Base-by-base conservation (phyloP, 2,113 vertebrate species). In the Colinus virginianus region DNA sequence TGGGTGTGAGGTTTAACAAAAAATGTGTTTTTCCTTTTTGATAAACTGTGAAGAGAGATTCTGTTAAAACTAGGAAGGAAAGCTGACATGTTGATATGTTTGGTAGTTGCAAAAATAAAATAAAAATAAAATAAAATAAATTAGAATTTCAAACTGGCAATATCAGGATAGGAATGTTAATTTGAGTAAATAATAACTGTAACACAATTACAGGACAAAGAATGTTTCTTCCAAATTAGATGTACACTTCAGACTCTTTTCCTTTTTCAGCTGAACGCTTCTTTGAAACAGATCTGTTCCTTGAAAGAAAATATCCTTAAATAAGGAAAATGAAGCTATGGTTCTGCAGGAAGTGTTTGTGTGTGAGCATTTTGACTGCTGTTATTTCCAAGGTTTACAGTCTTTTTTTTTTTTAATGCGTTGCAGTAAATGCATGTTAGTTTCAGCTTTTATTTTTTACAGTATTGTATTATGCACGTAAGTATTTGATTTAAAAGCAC, bases 401-500 rank as follows among this genome's bases (percentile, higher is more conserved):
- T 4, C 14, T 61, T 45, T 42, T 67, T n/a, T 59, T 70, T 59
- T 51, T 45, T 56, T 2, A 46, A 69, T 91, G 48, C 43, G 18
- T 62, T 76, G 63, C 20, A 87, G 58, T 45, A 78, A 78, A 62
- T 23, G 25, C 11, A 21, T 49, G 7, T n/a, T 87, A 58, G 32
- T 18, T 83, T 93, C 56, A 77, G 34, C 17, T 49, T 85, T 46
- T 32, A 42, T 25, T 20, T 32, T 91, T 70, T 58, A 67, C 38
- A 49, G 13, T 40, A 70, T 1, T 68, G 28, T 59, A 68, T 59
- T 86, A 63, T 80, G 43, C 51, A 83, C 61, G 85, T 53, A 32
- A 71, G 19, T 82, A 38, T 89, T 88, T 88, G 63, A 55, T 51
- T 77, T 75, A 74, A 88, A 91, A 85, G 55, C 45, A 62, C 55